Conservation (phyloP, 30 jellyfish, hydroid and myxozoan species). For the Mastigias papua region DNA sequence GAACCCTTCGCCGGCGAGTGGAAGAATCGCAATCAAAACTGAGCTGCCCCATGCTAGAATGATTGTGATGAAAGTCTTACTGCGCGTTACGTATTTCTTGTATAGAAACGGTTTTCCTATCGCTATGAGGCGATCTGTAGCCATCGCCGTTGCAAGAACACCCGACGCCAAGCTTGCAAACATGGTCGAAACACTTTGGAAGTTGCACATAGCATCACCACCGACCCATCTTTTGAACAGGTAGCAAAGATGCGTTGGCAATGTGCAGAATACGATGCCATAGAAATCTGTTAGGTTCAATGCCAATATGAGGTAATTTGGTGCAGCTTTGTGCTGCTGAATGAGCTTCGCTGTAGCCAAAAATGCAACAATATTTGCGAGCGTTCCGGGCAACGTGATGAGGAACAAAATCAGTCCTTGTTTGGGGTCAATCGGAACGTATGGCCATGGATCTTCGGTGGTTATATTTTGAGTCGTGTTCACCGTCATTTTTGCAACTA, state of each 20-base stretch:
- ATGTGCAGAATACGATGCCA: slow-evolving; percentile 75
- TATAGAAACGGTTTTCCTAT: slow-evolving; percentile 65
- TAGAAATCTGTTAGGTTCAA: slow-evolving; percentile 72
- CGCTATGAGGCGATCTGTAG: slow-evolving; percentile 66
- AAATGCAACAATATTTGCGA: slow-evolving; percentile 71
- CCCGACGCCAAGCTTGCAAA: slow-evolving; percentile 82
- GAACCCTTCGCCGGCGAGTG: slow-evolving; percentile 69
- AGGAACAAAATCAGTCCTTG: slow-evolving; percentile 73
- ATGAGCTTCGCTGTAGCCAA: slow-evolving; percentile 47
- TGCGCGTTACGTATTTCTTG: slow-evolving; percentile 45
- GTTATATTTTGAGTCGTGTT: slow-evolving; percentile 19
- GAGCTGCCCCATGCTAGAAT: slow-evolving; percentile 39
- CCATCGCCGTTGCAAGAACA: slow-evolving; percentile 73
- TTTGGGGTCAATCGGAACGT: slow-evolving; percentile 69
- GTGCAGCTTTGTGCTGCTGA: slow-evolving; percentile 55
- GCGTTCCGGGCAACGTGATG: slow-evolving; percentile 70
- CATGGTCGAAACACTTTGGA: slow-evolving; percentile 70
- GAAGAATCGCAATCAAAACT: slow-evolving; percentile 44
- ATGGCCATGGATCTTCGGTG: slow-evolving; percentile 63
- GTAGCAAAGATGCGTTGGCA: slow-evolving; percentile 77
- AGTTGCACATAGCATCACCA: slow-evolving; percentile 75
- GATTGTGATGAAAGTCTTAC: slow-evolving; percentile 40
- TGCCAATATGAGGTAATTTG: slow-evolving; percentile 73
- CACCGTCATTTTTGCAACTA: background rate
- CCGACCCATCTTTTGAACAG: slow-evolving; percentile 78